Percentiles rank a stretch among this genome's conserved stretches.
Evolutionary conservation across 2,888 invertebrate species (phyloP).

Genomic region (Cheilosia vulpina): DNA sequence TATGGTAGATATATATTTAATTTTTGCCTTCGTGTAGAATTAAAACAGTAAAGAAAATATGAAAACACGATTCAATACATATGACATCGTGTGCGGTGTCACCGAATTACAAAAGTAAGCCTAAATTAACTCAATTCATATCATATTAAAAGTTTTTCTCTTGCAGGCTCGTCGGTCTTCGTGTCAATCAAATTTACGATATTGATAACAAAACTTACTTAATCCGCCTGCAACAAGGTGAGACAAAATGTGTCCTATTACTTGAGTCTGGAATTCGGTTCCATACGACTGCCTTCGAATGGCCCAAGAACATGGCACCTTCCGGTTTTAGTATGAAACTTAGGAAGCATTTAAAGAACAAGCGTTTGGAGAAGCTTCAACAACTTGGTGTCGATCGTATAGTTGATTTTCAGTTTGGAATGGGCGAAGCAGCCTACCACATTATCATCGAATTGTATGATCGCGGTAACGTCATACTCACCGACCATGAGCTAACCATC

Average conservation of each 20-base stretch:
- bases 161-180: conserved; percentile 92
- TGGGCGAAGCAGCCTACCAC: conserved; percentile 96
- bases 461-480: conserved; percentile 96
- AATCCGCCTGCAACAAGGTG: conserved; percentile 92
- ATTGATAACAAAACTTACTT: conserved; percentile 98
- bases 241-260: conserved; percentile 94
- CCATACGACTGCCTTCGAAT: conserved; percentile 97
- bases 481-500: conserved; percentile 95
- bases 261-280: conserved; percentile 97
- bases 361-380: conserved; percentile 92
- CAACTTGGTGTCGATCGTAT: conserved; percentile 98
- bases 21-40: not conserved
- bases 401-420: conserved; percentile 97
- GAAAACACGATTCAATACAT: conserved; percentile 97
- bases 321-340: conserved; percentile 99
- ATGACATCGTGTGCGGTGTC: conserved; percentile 95
- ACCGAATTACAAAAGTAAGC: conserved; percentile 93
- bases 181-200: conserved; percentile 98
- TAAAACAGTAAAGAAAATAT: conserved; percentile 84
- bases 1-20: conserved; percentile 8
- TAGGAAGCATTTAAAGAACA: conserved; percentile 98
- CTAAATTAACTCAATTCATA: not conserved
- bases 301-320: conserved; percentile 98
- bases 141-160: not conserved
- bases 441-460: conserved; percentile 98